Evolutionary conservation across 2,888 invertebrate species (phyloP).

Genomic region (Dicycla oo): DNA sequence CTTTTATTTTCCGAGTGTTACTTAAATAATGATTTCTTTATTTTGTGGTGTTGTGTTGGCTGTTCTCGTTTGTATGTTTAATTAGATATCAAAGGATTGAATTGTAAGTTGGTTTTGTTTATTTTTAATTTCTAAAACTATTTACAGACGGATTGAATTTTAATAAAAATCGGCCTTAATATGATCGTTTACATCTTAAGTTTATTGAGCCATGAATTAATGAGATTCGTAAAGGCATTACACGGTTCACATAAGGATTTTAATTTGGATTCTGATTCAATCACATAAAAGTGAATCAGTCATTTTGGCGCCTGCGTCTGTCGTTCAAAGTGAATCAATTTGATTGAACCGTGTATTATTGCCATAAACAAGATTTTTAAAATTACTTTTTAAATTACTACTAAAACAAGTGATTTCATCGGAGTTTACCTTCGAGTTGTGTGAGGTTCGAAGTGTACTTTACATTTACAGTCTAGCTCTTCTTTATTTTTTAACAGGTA

Average conservation of each 20-base stretch:
- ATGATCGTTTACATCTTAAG: background rate
- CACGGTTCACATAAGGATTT: background rate
- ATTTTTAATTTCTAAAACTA: background rate
- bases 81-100: no score
- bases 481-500: constrained; percentile 7
- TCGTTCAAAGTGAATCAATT: background rate
- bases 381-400: no score
- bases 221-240: background rate
- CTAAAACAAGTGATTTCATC: no score
- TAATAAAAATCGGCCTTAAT: background rate
- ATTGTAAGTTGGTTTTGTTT: constrained; percentile 9
- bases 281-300: no score
- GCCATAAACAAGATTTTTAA: background rate
- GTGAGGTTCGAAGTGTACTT: background rate
- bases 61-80: background rate
- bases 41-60: background rate
- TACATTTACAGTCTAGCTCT: no score
- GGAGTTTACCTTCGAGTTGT: background rate
- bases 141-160: background rate
- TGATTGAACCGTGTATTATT: background rate
- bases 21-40: background rate
- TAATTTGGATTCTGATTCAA: background rate
- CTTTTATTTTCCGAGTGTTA: background rate
- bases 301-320: background rate
- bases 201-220: no score